Evolutionary conservation across 2,888 invertebrate species (phyloP).

Genomic region (Machimus atricapillus): DNA sequence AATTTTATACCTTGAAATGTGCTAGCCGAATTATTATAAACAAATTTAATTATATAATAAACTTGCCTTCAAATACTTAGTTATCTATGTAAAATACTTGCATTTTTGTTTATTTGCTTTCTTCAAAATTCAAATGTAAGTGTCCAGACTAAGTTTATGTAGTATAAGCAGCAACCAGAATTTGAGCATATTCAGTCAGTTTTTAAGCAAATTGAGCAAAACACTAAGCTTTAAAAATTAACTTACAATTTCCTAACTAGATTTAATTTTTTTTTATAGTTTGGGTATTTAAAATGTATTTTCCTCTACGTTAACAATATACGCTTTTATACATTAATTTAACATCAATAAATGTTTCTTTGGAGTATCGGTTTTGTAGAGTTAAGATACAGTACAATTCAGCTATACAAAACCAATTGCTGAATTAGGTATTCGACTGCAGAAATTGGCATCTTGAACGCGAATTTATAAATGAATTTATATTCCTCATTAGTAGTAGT

Average conservation of each 20-base stretch:
- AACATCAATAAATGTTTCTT: too few relatives aligned
- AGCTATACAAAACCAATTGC: neutral
- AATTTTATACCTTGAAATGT: too few relatives aligned
- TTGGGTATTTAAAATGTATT: too few relatives aligned
- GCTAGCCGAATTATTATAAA: neutral
- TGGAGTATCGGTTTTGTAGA: neutral
- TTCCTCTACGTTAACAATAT: too few relatives aligned
- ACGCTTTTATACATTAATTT: too few relatives aligned
- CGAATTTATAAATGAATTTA: too few relatives aligned
- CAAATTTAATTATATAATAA: neutral
- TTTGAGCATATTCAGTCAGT: neutral
- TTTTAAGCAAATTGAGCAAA: neutral
- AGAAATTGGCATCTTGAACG: neutral
- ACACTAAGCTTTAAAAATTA: neutral
- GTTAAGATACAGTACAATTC: neutral
- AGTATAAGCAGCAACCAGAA: neutral
- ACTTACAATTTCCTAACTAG: too few relatives aligned
- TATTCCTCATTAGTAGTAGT: too few relatives aligned
- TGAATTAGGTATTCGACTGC: neutral
- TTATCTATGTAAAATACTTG: neutral
- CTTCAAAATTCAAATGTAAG: neutral
- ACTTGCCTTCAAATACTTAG: neutral
- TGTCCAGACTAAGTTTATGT: neutral
- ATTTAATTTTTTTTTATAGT: neutral
- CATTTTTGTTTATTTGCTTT: neutral